These are phyloP conservation scores for Acrossocheilus wenchowensis DNA, from an alignment of 2,797 vertebrate genomes.

Conservation along the genomic window DNA sequence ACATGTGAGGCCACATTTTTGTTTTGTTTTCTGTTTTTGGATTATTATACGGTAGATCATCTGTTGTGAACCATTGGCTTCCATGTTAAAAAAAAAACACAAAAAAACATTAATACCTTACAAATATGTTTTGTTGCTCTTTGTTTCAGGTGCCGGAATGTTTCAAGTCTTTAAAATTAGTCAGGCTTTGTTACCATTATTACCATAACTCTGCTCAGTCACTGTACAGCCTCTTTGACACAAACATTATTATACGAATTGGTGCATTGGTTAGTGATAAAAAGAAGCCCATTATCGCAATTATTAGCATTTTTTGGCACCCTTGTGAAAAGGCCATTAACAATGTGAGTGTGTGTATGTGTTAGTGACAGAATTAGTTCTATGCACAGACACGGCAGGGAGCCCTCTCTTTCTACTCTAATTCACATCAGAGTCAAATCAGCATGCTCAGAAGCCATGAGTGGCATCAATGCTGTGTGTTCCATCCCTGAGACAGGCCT, in stretches of 20 bases:
- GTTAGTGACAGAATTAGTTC: constrained; percentile 67
- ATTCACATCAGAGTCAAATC: constrained; percentile 71
- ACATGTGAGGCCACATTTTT: not conserved
- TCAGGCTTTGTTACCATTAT: constrained; percentile 51
- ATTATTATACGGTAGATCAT: constrained; percentile 24
- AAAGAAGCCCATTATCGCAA: constrained; percentile 68
- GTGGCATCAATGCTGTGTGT: constrained; percentile 63
- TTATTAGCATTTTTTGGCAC: constrained; percentile 67
- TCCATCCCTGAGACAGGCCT: constrained; percentile 56
- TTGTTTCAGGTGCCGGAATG: constrained; percentile 46
- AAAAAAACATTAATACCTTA: constrained; percentile 39
- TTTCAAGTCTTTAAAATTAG: constrained; percentile 54
- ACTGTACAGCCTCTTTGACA: constrained; percentile 55
- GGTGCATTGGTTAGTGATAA: constrained; percentile 68
- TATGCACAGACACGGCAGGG: constrained; percentile 66
- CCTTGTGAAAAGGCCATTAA: constrained; percentile 68
- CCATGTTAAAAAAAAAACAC: not conserved
- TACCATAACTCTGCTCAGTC: constrained; percentile 58
- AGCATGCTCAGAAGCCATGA: constrained; percentile 67
- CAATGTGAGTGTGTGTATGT: constrained; percentile 25
- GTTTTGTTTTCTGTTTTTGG: constrained; percentile 36
- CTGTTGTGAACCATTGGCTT: constrained; percentile 46
- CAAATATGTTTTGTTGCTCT: constrained; percentile 53
- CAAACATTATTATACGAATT: constrained; percentile 61
- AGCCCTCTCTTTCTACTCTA: constrained; percentile 65